phyloP scores from a whole-genome alignment of 2,797 vertebrate species.

The Aeoliscus strigatus region DNA sequence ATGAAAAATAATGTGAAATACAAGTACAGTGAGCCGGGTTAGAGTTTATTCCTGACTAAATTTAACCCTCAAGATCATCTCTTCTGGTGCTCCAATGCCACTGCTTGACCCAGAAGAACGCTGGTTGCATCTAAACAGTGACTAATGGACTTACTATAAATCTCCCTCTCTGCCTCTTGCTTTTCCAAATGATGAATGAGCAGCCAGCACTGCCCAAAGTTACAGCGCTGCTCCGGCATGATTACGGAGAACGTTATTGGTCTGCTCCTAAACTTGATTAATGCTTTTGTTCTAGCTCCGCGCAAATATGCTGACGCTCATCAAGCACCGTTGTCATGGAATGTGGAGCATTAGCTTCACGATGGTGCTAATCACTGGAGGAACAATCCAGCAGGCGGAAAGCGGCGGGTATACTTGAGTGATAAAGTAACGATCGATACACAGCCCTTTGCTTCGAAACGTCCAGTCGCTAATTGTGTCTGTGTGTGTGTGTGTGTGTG shows the following conservation, averaged over 20 bases:
- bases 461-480: constrained; percentile 21
- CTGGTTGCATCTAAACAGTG: constrained; percentile 66
- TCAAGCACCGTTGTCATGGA: constrained; percentile 60
- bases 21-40: no score
- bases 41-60: neutral
- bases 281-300: constrained; percentile 63
- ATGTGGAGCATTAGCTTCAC: constrained; percentile 50
- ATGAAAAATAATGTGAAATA: no score
- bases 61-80: constrained; percentile 46
- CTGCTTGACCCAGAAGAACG: constrained; percentile 52
- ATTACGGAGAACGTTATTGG: constrained; percentile 75
- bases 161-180: constrained; percentile 59
- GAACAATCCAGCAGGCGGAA: constrained; percentile 30
- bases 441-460: constrained; percentile 14
- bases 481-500: no score
- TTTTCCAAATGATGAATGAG: constrained; percentile 72
- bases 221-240: constrained; percentile 65
- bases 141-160: constrained; percentile 78
- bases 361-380: constrained; percentile 41
- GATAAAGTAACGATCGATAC: constrained; percentile 43
- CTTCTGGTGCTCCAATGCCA: constrained; percentile 39
- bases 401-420: constrained; percentile 25
- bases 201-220: constrained; percentile 55
- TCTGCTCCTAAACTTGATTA: constrained; percentile 74
- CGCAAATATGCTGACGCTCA: constrained; percentile 74